Percentiles rank a stretch among this genome's conserved stretches.
Evolutionary conservation across 1,140 invertebrate species (phyloP).

Genomic region (Bombus breviceps): DNA sequence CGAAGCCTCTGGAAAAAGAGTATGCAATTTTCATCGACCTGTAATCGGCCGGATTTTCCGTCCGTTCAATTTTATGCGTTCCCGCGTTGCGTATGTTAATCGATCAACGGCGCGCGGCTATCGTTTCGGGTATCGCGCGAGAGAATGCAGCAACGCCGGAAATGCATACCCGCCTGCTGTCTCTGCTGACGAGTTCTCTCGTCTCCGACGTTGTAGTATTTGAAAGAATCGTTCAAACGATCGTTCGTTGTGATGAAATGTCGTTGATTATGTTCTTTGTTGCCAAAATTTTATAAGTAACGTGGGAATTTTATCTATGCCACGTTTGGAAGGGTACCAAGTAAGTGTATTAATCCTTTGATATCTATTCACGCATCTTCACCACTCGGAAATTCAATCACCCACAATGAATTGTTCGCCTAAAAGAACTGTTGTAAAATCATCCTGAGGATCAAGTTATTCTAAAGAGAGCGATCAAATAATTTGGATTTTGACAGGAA

Average conservation of each 20-base stretch:
- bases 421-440: background rate
- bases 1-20: background rate
- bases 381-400: too few species aligned
- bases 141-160: background rate
- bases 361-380: too few species aligned
- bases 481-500: background rate
- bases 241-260: background rate
- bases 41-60: background rate
- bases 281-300: background rate
- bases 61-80: slow-evolving; percentile 21
- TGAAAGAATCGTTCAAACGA: background rate
- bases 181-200: background rate
- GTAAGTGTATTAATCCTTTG: too few species aligned
- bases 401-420: background rate
- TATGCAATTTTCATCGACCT: slow-evolving; percentile 32
- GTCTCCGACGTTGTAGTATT: background rate
- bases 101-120: background rate
- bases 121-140: background rate
- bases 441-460: background rate
- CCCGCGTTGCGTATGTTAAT: slow-evolving; percentile 41
- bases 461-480: rapidly evolving
- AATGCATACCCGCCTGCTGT: background rate
- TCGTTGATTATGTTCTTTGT: background rate
- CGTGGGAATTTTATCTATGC: too few species aligned
- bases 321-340: too few species aligned